These are phyloP conservation scores for Cantharis nigra DNA, from an alignment of 2,888 invertebrate species.

Conservation along the genomic window DNA sequence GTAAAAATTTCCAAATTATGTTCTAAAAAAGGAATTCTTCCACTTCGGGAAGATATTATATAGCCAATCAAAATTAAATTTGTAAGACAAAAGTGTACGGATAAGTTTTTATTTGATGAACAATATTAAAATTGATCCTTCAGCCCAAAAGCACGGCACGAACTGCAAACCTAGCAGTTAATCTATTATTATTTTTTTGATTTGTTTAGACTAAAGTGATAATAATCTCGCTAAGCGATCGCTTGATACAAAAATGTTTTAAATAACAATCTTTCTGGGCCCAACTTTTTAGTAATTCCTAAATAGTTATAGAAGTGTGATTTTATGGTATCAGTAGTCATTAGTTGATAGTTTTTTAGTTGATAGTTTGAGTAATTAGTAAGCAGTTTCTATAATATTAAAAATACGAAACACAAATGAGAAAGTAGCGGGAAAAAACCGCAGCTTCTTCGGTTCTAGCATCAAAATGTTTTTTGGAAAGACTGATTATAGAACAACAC, in stretches of 20 bases:
- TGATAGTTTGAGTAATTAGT: constrained; percentile 43
- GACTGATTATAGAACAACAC: constrained; percentile 55
- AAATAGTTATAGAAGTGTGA: constrained; percentile 55
- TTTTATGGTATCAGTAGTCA: constrained; percentile 56
- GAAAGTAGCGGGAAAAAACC: constrained; percentile 25
- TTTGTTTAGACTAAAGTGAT: constrained; percentile 50
- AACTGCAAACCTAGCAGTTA: constrained; percentile 36
- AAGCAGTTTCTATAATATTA: constrained; percentile 34
- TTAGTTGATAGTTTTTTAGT: constrained; percentile 49
- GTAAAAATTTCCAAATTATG: no score
- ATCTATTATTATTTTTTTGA: constrained; percentile 35
- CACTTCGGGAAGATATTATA: no score
- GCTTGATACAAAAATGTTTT: constrained; percentile 48
- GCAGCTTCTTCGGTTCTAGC: constrained; percentile 19
- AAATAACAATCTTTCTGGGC: constrained; percentile 58
- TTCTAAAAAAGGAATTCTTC: no score
- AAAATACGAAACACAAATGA: constrained; percentile 4
- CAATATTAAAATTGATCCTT: background rate
- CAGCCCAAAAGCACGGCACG: constrained; percentile 48
- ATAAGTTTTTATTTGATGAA: constrained; percentile 5
- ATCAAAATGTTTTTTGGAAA: constrained; percentile 54
- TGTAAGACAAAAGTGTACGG: background rate
- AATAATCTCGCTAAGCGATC: constrained; percentile 48
- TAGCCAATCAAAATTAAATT: background rate
- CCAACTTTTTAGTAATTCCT: constrained; percentile 56